phyloP scores from a whole-genome alignment of 2,888 invertebrate species.

The Erpobdella octoculata region DNA sequence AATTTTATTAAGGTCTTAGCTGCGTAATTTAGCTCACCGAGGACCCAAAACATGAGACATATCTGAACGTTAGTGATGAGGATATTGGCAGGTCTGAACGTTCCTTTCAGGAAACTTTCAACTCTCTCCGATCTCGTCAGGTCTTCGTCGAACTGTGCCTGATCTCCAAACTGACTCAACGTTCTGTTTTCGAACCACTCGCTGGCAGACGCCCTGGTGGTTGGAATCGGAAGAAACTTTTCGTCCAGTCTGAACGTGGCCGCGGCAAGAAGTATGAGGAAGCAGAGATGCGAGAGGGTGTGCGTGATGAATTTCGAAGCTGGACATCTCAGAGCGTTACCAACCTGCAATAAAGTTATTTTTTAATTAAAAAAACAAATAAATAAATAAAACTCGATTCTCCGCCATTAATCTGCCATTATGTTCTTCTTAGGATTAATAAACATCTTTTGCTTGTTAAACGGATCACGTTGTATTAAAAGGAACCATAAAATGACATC shows the following conservation, averaged over 20 bases:
- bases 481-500: too few species aligned
- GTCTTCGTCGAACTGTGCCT: conserved; percentile 35
- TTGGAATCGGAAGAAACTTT: conserved; percentile 36
- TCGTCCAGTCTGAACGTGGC: conserved; percentile 57
- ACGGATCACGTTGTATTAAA: too few species aligned
- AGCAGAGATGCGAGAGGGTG: conserved; percentile 62
- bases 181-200: conserved; percentile 38
- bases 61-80: conserved; percentile 51
- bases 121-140: conserved; percentile 39
- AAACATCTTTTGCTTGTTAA: too few species aligned
- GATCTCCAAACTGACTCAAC: conserved; percentile 18
- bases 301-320: conserved; percentile 67
- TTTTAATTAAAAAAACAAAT: too few species aligned
- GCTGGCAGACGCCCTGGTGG: conserved; percentile 38
- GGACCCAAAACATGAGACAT: conserved; percentile 52
- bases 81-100: conserved; percentile 47
- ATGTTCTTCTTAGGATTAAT: too few species aligned
- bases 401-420: too few species aligned
- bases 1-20: too few species aligned
- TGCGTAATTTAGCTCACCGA: conserved; percentile 48
- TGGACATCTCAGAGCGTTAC: conserved; percentile 56
- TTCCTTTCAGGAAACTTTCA: conserved; percentile 31
- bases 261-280: conserved; percentile 61
- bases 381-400: too few species aligned
- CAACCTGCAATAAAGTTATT: conserved; percentile 47